A percentile compares a stretch with the other conserved stretches of the same genome.
phyloP scores from a whole-genome alignment of 2,797 vertebrate species.

The Karalla daura region DNA sequence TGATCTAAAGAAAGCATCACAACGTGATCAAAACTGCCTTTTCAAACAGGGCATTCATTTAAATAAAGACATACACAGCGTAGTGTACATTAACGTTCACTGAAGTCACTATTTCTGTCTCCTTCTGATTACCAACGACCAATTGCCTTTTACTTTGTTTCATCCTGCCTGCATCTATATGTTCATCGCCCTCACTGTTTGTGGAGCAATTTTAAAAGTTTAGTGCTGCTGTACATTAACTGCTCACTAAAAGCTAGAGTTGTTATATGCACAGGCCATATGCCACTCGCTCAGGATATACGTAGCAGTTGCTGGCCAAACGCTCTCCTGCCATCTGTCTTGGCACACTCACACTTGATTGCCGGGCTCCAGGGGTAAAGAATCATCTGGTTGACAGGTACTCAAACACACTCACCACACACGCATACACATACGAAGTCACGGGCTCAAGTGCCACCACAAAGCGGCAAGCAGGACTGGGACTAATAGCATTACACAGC shows the following conservation, averaged over 20 bases:
- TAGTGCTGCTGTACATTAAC: conserved; percentile 24
- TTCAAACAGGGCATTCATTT: no score
- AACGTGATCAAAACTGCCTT: no score
- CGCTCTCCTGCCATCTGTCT: conserved; percentile 62
- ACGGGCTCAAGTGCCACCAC: conserved; percentile 59
- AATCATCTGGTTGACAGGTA: conserved; percentile 15
- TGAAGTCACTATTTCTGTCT: background rate
- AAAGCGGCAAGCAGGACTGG: conserved; percentile 10
- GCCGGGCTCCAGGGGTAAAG: conserved; percentile 11
- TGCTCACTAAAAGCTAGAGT: conserved; percentile 25
- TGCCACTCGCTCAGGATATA: conserved; percentile 11
- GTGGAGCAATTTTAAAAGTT: conserved; percentile 31
- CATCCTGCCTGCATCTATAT: background rate
- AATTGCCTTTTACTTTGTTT: background rate
- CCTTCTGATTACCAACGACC: background rate
- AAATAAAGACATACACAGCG: no score
- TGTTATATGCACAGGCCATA: conserved; percentile 30
- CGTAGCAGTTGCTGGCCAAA: conserved; percentile 51
- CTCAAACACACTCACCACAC: conserved; percentile 6
- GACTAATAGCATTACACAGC: background rate
- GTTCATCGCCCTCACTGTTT: conserved; percentile 3
- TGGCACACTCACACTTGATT: conserved; percentile 36
- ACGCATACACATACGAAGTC: conserved; percentile 6
- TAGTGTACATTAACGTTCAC: background rate
- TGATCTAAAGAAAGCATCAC: no score